These are phyloP conservation scores for Drosophila percnosoma DNA, from an alignment of 2,888 invertebrate species.

Conservation along the genomic window DNA sequence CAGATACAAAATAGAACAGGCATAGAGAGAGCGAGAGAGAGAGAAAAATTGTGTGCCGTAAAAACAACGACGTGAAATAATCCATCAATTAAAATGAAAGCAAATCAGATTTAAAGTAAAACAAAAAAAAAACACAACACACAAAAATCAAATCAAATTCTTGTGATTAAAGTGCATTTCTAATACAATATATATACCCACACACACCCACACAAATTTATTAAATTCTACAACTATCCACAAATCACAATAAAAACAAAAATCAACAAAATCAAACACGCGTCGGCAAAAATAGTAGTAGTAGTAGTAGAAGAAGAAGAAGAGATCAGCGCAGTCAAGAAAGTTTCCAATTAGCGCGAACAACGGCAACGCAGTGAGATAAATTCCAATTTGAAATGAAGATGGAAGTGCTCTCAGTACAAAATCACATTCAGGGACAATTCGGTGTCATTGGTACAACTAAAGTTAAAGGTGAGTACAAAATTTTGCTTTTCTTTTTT, in stretches of 20 bases:
- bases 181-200: conserved; percentile 56
- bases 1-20: not conserved
- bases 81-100: conserved; percentile 21
- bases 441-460: conserved; percentile 86
- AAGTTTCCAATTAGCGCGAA: conserved; percentile 29
- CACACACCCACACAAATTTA: conserved; percentile 22
- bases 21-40: conserved; percentile 2
- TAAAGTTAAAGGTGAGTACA: conserved; percentile 89
- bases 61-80: conserved; percentile 42
- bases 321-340: not conserved
- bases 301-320: not conserved
- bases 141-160: conserved; percentile 70
- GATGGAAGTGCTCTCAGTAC: conserved; percentile 93
- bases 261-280: conserved; percentile 16
- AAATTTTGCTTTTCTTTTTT: not conserved
- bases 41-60: conserved; percentile 60
- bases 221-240: conserved; percentile 35
- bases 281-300: conserved; percentile 39
- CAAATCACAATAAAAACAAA: conserved; percentile 2
- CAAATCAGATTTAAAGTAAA: conserved; percentile 27
- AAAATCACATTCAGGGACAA: conserved; percentile 90
- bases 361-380: conserved; percentile 35
- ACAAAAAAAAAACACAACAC: conserved; percentile 29
- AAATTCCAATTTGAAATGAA: conserved; percentile 83
- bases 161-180: conserved; percentile 82